Percentiles rank a stretch among this genome's conserved stretches.
These are phyloP conservation scores for Trachymyrmex cornetzi DNA, from an alignment of 1,140 invertebrate species.

Conservation along the genomic window DNA sequence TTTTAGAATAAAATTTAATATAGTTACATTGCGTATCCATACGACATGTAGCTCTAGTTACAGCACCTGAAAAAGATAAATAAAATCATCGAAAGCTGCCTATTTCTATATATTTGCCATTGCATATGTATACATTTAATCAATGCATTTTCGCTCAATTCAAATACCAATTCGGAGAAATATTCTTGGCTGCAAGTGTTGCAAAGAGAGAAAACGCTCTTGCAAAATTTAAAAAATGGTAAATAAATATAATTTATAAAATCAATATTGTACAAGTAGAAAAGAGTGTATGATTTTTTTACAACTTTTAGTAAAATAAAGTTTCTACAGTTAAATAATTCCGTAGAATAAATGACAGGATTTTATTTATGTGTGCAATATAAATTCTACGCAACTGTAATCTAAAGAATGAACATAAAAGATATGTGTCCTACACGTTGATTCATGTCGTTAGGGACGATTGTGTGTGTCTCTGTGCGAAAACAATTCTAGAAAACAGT, in stretches of 20 bases:
- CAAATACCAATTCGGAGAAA: slow-evolving; percentile 5
- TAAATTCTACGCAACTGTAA: background rate
- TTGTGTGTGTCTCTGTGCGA: background rate
- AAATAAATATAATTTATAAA: background rate
- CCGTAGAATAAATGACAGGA: background rate
- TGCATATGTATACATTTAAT: slow-evolving; percentile 12
- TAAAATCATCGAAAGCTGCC: slow-evolving; percentile 23
- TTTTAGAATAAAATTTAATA: background rate
- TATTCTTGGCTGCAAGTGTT: background rate
- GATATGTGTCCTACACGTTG: background rate
- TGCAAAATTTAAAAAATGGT: background rate
- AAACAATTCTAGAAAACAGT: slow-evolving; percentile 46
- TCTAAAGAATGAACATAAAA: slow-evolving; percentile 2
- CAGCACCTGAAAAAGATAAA: slow-evolving; percentile 14
- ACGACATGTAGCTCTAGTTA: slow-evolving; percentile 1
- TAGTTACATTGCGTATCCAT: background rate
- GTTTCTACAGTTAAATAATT: slow-evolving; percentile 17
- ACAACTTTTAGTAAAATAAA: background rate
- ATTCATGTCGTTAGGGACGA: slow-evolving; percentile 12
- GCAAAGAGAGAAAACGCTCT: background rate
- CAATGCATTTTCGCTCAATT: slow-evolving; percentile 20
- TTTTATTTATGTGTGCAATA: background rate
- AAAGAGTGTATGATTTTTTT: background rate
- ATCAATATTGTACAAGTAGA: background rate
- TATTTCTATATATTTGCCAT: slow-evolving; percentile 32